Base-by-base conservation (phyloP, 2,888 invertebrate genomes). In the Diaprepes abbreviatus region DNA sequence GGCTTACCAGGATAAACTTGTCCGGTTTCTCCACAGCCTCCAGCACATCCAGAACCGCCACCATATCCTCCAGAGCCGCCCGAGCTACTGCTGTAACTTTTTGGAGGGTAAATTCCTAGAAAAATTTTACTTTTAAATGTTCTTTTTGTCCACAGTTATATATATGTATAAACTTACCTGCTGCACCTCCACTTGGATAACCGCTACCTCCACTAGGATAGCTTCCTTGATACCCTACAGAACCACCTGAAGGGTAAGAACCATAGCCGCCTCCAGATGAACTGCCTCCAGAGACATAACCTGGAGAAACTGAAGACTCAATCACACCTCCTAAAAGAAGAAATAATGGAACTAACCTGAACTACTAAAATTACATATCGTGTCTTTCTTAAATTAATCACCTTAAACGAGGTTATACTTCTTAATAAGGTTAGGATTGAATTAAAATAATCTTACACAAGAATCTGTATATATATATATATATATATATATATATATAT, bases 281-380 rank as follows among this genome's bases (percentile, higher is more conserved):
- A 6, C 72, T 54, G 3, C 72, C 75, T 12, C 68, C 72, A 19
- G 62, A 71, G 10, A 71, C 33, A 14, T 74, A 72, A 19, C 74
- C 75, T 10, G 77, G 74, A 1, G 75, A 74, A 10, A 70, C 74
- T 4, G 74, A 75, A 12, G 74, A 72, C 17, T 76, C 76, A 12
- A 79, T 78, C 48, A 76, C 75, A 43, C 77, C 78, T 38, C 75
- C 75, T 58, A 19, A 2, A 60, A 52, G 50, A 62, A 60, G 33
- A n/a, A n/a, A n/a, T n/a, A n/a, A n/a, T n/a, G n/a, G n/a, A n/a
- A n/a, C n/a, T n/a, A n/a, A n/a, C n/a, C n/a, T n/a, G n/a, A n/a
- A n/a, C n/a, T n/a, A n/a, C n/a, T n/a, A n/a, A n/a, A n/a, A n/a
- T n/a, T n/a, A n/a, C n/a, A n/a, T n/a, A n/a, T n/a, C n/a, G n/a